phyloP scores from a whole-genome alignment of 2,797 vertebrate genomes.

The Macropodus opercularis region DNA sequence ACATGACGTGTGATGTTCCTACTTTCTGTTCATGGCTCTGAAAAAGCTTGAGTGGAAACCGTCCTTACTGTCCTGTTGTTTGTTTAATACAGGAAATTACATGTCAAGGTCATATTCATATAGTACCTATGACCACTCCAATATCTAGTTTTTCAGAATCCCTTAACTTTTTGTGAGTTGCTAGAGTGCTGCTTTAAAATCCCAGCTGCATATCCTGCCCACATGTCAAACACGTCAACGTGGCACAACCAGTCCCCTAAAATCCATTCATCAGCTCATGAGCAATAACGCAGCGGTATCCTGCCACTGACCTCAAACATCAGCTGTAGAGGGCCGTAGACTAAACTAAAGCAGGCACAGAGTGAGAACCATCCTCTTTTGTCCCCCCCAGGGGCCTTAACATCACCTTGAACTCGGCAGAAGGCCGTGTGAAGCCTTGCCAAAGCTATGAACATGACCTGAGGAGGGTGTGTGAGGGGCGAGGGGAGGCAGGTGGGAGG shows the following conservation, averaged over 20 bases:
- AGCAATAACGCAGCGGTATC: constrained; percentile 39
- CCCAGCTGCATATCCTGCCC: constrained; percentile 7
- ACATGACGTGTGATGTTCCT: too few relatives aligned
- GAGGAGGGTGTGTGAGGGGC: constrained; percentile 35
- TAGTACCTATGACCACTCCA: too few relatives aligned
- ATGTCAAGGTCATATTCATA: too few relatives aligned
- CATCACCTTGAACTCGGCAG: constrained; percentile 73
- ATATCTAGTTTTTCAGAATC: too few relatives aligned
- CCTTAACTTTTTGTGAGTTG: too few relatives aligned
- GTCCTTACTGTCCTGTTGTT: too few relatives aligned
- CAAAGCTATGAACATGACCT: constrained; percentile 81
- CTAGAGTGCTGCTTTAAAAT: constrained; percentile 15
- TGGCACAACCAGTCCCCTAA: constrained; percentile 45
- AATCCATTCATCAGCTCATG: constrained; percentile 59
- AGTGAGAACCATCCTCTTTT: constrained; percentile 51
- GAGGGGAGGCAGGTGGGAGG: constrained; percentile 8
- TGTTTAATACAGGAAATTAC: too few relatives aligned
- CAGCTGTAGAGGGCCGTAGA: constrained; percentile 69
- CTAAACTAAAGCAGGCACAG: constrained; percentile 68
- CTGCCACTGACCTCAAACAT: constrained; percentile 54
- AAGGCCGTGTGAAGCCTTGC: constrained; percentile 74
- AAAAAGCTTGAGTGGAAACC: neutral
- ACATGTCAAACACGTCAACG: constrained; percentile 49
- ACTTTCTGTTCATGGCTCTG: neutral
- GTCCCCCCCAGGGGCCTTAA: constrained; percentile 55